A percentile compares a stretch with the other conserved stretches of the same genome.
Evolutionary conservation across 2,797 vertebrate genomes (phyloP).

Genomic region (Mus minutoides): DNA sequence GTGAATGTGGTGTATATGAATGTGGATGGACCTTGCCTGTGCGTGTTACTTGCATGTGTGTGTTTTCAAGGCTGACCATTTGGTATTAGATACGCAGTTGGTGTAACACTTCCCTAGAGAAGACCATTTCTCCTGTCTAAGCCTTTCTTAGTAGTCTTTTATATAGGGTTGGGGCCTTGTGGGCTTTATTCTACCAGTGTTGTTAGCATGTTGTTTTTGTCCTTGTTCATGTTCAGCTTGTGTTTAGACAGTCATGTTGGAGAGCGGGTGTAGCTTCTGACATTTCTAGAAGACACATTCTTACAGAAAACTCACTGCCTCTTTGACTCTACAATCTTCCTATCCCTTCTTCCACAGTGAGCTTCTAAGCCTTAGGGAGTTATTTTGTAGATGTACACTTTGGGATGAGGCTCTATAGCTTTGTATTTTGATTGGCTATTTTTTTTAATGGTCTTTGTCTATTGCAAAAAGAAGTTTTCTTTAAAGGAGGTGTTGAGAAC

Average conservation of each 20-base stretch:
- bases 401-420: background rate
- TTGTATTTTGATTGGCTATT: background rate
- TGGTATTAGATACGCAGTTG: no score
- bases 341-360: background rate
- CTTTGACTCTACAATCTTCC: no score
- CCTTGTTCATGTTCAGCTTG: no score
- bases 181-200: background rate
- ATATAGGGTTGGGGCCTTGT: background rate
- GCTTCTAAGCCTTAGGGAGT: background rate
- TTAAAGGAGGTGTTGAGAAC: background rate
- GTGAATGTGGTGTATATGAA: background rate
- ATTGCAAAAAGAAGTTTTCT: background rate
- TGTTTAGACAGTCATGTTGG: no score
- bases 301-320: background rate
- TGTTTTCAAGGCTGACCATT: background rate
- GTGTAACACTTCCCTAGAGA: background rate
- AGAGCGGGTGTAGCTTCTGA: background rate
- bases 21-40: background rate
- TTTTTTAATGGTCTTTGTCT: background rate
- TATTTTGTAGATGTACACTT: background rate
- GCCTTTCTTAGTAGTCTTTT: background rate
- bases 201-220: background rate
- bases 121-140: background rate
- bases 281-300: background rate
- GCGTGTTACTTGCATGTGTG: background rate